A percentile compares a stretch with the other conserved stretches of the same genome.
Evolutionary conservation across 2,888 invertebrate species (phyloP).

Genomic region (Cataglyphis altisquamis): DNA sequence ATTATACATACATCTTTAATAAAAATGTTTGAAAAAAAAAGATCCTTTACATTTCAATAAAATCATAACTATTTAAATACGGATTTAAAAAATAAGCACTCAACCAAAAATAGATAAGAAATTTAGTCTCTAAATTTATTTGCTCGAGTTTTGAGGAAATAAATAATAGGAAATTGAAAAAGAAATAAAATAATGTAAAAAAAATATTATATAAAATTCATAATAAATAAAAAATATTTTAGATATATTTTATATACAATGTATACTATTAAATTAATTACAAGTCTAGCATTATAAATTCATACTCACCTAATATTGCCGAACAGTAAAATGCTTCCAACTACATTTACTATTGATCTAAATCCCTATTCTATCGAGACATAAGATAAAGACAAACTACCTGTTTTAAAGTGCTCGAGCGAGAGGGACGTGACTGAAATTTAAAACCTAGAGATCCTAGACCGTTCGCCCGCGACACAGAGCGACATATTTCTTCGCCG

Average conservation of each 20-base stretch:
- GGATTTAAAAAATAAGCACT: background rate
- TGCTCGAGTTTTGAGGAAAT: background rate
- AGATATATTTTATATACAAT: background rate
- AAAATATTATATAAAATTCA: background rate
- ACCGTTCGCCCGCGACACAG: background rate
- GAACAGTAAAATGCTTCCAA: background rate
- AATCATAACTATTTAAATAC: background rate
- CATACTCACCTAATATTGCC: background rate
- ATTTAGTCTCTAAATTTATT: background rate
- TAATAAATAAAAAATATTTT: too few species aligned
- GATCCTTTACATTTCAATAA: background rate
- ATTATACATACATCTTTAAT: background rate
- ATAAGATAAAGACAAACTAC: background rate
- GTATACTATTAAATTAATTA: background rate
- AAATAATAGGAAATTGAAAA: background rate
- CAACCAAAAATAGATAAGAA: background rate
- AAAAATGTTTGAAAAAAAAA: background rate
- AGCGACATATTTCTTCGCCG: slow-evolving; percentile 41
- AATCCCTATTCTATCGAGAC: background rate
- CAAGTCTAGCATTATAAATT: background rate
- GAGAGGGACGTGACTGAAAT: slow-evolving; percentile 12
- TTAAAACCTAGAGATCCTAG: background rate
- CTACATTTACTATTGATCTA: slow-evolving; percentile 8
- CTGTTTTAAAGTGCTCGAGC: background rate
- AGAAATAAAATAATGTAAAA: background rate